A percentile compares a stretch with the other conserved stretches of the same genome.
Evolutionary conservation across 2,797 vertebrate species (phyloP).

Genomic region (Anguilla pacifica): DNA sequence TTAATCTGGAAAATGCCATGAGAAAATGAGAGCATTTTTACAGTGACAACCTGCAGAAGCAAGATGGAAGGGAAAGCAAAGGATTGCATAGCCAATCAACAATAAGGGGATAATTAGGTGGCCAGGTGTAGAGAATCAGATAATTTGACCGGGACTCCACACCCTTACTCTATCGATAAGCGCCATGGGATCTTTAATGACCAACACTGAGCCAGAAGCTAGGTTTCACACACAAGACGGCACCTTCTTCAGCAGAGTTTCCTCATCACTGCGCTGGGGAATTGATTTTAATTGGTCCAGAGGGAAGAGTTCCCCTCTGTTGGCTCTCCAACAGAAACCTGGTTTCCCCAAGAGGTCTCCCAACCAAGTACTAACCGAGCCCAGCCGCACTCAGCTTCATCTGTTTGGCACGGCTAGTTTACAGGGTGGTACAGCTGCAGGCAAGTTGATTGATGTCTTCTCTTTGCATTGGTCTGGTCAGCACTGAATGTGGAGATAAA

Average conservation of each 20-base stretch:
- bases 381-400: not conserved
- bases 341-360: constrained; percentile 5
- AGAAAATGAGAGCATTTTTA: not conserved
- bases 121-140: constrained; percentile 6
- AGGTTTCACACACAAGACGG: not conserved
- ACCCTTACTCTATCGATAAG: not conserved
- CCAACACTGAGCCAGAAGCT: not conserved
- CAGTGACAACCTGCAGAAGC: not conserved
- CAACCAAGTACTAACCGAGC: constrained; percentile 2
- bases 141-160: constrained; percentile 5
- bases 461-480: constrained; percentile 9
- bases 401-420: not conserved
- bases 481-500: not conserved
- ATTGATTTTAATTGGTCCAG: constrained; percentile 8
- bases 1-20: not conserved
- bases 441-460: constrained; percentile 13
- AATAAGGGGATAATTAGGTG: not conserved
- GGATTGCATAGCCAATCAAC: not conserved
- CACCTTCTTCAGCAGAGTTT: not conserved
- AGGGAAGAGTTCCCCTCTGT: constrained; percentile 7
- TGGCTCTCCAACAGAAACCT: constrained; percentile 12
- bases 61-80: not conserved
- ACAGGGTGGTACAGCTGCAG: not conserved
- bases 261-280: not conserved
- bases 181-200: constrained; percentile 3